phyloP scores from a whole-genome alignment of 2,888 invertebrate species.

The Agonopterix heracliana region DNA sequence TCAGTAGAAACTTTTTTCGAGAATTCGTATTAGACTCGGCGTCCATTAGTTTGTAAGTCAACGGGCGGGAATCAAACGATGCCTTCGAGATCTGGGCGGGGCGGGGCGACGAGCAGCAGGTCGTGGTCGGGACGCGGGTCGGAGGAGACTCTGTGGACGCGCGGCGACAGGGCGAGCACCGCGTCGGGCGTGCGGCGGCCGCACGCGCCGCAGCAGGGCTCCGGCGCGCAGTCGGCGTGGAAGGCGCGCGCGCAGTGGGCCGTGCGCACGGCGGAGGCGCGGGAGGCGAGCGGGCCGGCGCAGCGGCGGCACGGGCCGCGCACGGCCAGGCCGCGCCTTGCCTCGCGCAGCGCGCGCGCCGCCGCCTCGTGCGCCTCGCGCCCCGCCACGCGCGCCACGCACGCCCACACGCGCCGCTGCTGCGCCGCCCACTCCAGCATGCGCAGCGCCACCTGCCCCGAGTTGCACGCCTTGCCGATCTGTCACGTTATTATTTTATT shows the following conservation, averaged over 20 bases:
- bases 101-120: slow-evolving; percentile 51
- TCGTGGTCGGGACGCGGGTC: slow-evolving; percentile 30
- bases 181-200: slow-evolving; percentile 32
- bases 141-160: slow-evolving; percentile 18
- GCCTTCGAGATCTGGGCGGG: slow-evolving; percentile 63
- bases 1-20: no score
- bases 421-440: slow-evolving; percentile 31
- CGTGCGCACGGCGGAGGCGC: slow-evolving; percentile 31
- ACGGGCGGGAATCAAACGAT: slow-evolving; percentile 25
- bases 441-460: slow-evolving; percentile 35
- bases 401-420: slow-evolving; percentile 26
- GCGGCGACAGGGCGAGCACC: slow-evolving; percentile 20
- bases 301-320: slow-evolving; percentile 50
- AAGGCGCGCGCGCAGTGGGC: slow-evolving; percentile 54
- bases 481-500: slow-evolving; percentile 1
- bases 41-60: no score
- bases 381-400: slow-evolving; percentile 30
- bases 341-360: slow-evolving; percentile 42
- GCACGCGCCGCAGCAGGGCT: slow-evolving; percentile 42
- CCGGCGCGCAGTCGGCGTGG: slow-evolving; percentile 44
- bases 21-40: no score
- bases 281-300: slow-evolving; percentile 14
- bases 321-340: slow-evolving; percentile 45
- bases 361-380: slow-evolving; percentile 44
- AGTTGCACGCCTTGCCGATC: slow-evolving; percentile 29